Percentiles rank a stretch among this genome's conserved stretches.
phyloP scores from a whole-genome alignment of 1,140 invertebrate genomes.

The Elymnias hypermnestra region DNA sequence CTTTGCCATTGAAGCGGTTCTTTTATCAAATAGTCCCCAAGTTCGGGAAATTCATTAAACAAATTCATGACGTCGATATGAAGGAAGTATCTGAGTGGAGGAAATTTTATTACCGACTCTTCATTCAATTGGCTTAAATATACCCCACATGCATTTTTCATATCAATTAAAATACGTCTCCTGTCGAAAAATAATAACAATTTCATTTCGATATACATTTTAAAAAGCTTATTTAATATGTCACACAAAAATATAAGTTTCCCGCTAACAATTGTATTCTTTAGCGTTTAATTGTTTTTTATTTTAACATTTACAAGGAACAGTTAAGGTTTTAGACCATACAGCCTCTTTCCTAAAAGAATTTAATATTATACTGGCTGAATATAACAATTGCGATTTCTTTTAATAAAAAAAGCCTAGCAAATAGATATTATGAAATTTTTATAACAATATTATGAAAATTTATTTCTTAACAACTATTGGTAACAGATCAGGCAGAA shows the following conservation, averaged over 20 bases:
- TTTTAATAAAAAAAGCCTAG: too few species aligned
- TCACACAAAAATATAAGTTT: background rate
- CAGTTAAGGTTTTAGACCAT: too few species aligned
- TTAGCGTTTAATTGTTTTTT: background rate
- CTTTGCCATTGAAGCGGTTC: constrained; percentile 51
- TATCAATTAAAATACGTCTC: constrained; percentile 36
- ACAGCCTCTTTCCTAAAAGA: too few species aligned
- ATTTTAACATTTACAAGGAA: too few species aligned
- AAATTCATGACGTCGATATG: constrained; percentile 57
- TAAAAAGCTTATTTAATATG: too few species aligned
- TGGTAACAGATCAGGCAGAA: too few species aligned
- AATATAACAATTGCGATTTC: too few species aligned
- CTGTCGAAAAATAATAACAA: constrained; percentile 50
- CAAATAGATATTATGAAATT: too few species aligned
- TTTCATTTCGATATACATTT: background rate
- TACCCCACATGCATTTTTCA: constrained; percentile 39
- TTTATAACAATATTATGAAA: too few species aligned
- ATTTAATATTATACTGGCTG: too few species aligned
- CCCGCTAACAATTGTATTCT: background rate
- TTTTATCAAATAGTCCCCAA: constrained; percentile 39
- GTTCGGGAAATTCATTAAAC: constrained; percentile 35
- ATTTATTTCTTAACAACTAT: too few species aligned
- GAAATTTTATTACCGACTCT: constrained; percentile 43
- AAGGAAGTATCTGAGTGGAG: constrained; percentile 44
- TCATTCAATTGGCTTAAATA: constrained; percentile 41